A percentile compares a stretch with the other conserved stretches of the same genome.
These are phyloP conservation scores for Nannospalax galili DNA, from an alignment of 2,113 vertebrate species.

Conservation along the genomic window DNA sequence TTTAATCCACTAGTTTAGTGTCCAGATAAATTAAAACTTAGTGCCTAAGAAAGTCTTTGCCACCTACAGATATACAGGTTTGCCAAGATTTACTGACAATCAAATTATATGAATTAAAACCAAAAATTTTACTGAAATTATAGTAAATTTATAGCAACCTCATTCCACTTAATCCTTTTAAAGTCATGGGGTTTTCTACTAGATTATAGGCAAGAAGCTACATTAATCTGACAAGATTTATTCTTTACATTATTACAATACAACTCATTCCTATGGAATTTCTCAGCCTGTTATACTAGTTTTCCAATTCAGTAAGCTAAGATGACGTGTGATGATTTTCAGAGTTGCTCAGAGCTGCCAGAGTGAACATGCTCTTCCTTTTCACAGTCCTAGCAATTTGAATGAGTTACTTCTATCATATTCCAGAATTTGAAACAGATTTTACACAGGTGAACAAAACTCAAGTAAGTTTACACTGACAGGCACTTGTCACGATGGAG, in stretches of 20 bases:
- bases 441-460: conserved; percentile 55
- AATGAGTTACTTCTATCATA: conserved; percentile 47
- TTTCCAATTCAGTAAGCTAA: conserved; percentile 64
- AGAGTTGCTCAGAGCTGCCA: conserved; percentile 22
- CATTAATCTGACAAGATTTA: conserved; percentile 54
- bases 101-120: conserved; percentile 23
- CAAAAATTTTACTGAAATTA: conserved; percentile 41
- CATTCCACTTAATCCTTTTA: background rate
- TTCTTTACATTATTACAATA: conserved; percentile 47
- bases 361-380: background rate
- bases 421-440: conserved; percentile 33
- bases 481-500: background rate
- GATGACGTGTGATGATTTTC: conserved; percentile 51
- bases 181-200: conserved; percentile 39
- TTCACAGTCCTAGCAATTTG: background rate
- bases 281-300: conserved; percentile 1
- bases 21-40: background rate
- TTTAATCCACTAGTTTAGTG: background rate
- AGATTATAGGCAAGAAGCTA: conserved; percentile 43
- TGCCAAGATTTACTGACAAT: conserved; percentile 21
- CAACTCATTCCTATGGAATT: conserved; percentile 41
- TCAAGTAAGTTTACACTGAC: conserved; percentile 36
- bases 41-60: conserved; percentile 36
- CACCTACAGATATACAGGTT: background rate
- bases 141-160: conserved; percentile 21